Evolutionary conservation across 2,888 invertebrate species (phyloP).

Genomic region (Spisula subtruncata): DNA sequence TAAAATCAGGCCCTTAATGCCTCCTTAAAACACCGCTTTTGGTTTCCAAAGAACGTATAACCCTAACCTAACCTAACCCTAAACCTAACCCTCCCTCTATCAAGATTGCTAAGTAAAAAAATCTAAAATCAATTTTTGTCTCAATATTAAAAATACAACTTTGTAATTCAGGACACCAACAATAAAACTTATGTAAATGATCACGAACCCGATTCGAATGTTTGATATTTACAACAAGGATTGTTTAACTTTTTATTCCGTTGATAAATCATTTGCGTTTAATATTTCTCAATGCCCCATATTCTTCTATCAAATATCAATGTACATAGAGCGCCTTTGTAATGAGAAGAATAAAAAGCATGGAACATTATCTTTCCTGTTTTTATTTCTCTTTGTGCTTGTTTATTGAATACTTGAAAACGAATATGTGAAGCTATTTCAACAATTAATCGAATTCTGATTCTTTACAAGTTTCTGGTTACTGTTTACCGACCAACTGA

Average conservation of each 20-base stretch:
- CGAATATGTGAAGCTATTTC: conserved; percentile 17
- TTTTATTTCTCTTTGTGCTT: background rate
- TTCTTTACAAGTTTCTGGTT: conserved; percentile 24
- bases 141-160: background rate
- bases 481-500: background rate
- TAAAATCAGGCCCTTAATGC: no score
- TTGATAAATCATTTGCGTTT: background rate
- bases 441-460: conserved; percentile 7
- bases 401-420: conserved; percentile 23
- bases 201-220: background rate
- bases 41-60: no score
- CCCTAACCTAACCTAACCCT: no score
- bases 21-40: no score
- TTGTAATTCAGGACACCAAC: background rate
- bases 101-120: background rate
- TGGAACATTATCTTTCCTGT: background rate
- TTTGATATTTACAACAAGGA: background rate
- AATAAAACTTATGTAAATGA: background rate
- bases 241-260: conserved; percentile 14
- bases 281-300: background rate
- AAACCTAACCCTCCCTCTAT: no score
- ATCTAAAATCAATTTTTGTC: background rate
- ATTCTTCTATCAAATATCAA: background rate
- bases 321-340: background rate
- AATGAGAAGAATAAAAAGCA: background rate